A percentile compares a stretch with the other conserved stretches of the same genome.
Conservation (phyloP, 2,797 vertebrate species). For the Sparidentex hasta region DNA sequence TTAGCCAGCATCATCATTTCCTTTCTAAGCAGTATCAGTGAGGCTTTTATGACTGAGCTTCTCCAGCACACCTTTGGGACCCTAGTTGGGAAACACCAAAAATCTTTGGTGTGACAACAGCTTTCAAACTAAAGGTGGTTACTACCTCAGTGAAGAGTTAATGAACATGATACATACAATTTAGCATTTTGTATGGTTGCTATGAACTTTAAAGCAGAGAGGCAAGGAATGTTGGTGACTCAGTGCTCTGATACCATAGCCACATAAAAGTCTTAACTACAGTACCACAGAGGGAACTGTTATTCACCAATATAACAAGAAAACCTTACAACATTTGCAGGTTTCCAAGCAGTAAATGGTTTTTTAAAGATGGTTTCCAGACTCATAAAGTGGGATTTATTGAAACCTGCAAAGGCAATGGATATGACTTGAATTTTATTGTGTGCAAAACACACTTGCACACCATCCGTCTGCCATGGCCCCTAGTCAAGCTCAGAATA, state of each 20-base stretch:
- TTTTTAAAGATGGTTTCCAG: constrained; percentile 64
- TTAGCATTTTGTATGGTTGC: constrained; percentile 41
- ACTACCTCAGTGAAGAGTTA: constrained; percentile 34
- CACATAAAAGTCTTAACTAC: constrained; percentile 57
- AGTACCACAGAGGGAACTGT: constrained; percentile 42
- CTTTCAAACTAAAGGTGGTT: constrained; percentile 59
- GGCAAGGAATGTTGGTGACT: constrained; percentile 42
- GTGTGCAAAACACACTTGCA: constrained; percentile 44
- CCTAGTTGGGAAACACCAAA: constrained; percentile 50
- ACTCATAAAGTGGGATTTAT: constrained; percentile 67
- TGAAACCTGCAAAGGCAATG: constrained; percentile 60
- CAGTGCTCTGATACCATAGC: constrained; percentile 46
- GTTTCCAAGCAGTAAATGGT: constrained; percentile 58
- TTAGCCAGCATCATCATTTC: constrained; percentile 80
- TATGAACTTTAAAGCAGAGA: constrained; percentile 53
- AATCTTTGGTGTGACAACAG: constrained; percentile 55
- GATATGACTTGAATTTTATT: constrained; percentile 58
- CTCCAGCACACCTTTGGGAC: constrained; percentile 68
- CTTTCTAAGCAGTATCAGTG: constrained; percentile 66
- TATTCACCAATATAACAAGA: constrained; percentile 50
- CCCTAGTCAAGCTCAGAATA: constrained; percentile 14
- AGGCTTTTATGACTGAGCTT: constrained; percentile 69
- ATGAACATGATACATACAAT: constrained; percentile 47
- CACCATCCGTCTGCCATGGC: constrained; percentile 7
- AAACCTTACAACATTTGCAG: constrained; percentile 40